Evolutionary conservation across 2,113 vertebrate genomes (phyloP).

Genomic region (Colinus virginianus): DNA sequence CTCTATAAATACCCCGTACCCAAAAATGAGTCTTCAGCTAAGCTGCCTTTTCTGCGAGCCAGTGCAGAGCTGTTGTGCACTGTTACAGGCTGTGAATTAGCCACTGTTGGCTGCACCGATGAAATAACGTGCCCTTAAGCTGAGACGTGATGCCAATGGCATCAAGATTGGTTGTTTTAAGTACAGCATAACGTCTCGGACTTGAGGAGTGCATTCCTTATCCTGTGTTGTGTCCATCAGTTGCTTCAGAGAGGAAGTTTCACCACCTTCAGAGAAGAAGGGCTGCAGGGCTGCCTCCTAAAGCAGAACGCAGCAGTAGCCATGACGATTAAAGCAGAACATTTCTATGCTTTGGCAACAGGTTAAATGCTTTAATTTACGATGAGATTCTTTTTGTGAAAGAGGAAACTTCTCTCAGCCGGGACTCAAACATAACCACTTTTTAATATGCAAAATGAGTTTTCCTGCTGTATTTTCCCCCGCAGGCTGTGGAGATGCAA

Average conservation of each 20-base stretch:
- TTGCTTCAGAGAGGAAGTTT: neutral
- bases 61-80: neutral
- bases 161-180: neutral
- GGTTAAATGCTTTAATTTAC: neutral
- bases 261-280: neutral
- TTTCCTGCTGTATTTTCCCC: neutral
- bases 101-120: neutral
- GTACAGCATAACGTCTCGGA: neutral
- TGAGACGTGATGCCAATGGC: neutral
- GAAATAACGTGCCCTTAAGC: neutral
- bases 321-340: neutral
- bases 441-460: neutral
- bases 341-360: neutral
- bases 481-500: neutral
- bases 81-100: neutral
- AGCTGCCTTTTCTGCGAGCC: neutral
- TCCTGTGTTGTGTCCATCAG: neutral
- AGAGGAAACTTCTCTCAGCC: neutral
- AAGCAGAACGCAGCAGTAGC: neutral
- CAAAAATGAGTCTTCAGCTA: neutral
- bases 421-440: neutral
- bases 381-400: neutral
- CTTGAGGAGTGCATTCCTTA: neutral
- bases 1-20: neutral
- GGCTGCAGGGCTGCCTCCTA: neutral